Evolutionary conservation across 2,113 vertebrate genomes (phyloP).

Genomic region (Heptranchias perlo): DNA sequence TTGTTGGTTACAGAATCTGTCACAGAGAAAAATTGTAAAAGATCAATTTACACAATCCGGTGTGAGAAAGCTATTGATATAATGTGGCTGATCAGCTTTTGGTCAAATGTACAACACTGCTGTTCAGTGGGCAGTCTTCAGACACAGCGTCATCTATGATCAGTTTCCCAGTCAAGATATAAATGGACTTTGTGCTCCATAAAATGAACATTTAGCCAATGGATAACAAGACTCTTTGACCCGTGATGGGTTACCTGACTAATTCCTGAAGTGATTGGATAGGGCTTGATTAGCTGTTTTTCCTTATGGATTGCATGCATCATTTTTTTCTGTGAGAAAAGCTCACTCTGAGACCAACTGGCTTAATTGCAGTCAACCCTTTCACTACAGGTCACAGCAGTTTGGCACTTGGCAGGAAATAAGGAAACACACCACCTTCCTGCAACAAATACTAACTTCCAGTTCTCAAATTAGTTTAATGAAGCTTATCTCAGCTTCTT

Average conservation of each 20-base stretch:
- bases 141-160: constrained; percentile 41
- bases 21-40: constrained; percentile 86
- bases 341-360: constrained; percentile 61
- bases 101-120: constrained; percentile 44
- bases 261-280: constrained; percentile 53
- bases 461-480: constrained; percentile 71
- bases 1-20: constrained; percentile 79
- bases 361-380: constrained; percentile 72
- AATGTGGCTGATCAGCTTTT: constrained; percentile 70
- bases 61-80: constrained; percentile 79
- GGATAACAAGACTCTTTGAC: constrained; percentile 45
- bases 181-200: constrained; percentile 61
- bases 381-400: constrained; percentile 69
- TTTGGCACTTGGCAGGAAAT: constrained; percentile 70
- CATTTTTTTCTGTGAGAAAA: constrained; percentile 64
- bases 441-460: constrained; percentile 60
- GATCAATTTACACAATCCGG: constrained; percentile 88
- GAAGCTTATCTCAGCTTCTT: constrained; percentile 63
- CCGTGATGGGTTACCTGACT: constrained; percentile 44
- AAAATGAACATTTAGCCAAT: constrained; percentile 60
- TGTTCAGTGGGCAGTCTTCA: constrained; percentile 45
- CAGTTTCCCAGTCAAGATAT: constrained; percentile 56
- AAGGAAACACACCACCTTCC: constrained; percentile 70
- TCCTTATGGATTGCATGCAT: constrained; percentile 30
- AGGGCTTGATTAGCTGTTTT: constrained; percentile 48